These are phyloP conservation scores for Pristionchus mayeri DNA, from an alignment of 2,888 invertebrate genomes.

Conservation along the genomic window DNA sequence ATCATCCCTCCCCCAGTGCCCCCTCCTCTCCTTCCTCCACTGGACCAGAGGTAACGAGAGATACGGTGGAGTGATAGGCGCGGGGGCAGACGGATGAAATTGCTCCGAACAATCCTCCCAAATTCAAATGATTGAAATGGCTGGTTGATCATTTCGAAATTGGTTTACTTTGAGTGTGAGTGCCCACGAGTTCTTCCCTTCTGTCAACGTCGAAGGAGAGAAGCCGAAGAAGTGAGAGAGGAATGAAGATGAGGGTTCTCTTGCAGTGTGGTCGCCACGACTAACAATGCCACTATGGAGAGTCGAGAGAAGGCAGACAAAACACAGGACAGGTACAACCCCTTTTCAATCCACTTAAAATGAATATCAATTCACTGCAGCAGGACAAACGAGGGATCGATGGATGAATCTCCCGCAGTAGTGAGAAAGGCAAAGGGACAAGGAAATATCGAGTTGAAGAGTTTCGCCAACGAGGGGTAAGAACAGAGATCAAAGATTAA, in stretches of 20 bases:
- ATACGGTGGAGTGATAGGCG: neutral
- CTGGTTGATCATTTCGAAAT: neutral
- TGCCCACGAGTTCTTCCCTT: neutral
- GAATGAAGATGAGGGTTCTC: neutral
- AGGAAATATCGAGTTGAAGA: neutral
- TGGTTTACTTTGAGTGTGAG: neutral
- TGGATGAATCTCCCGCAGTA: neutral
- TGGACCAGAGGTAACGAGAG: no score
- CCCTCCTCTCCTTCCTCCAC: neutral
- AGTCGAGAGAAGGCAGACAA: neutral
- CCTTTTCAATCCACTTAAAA: neutral
- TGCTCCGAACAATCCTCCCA: neutral
- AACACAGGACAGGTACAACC: neutral
- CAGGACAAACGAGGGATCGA: neutral
- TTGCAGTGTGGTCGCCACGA: neutral
- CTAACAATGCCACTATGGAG: neutral
- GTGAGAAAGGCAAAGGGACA: neutral
- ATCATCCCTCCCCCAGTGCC: neutral
- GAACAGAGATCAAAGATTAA: constrained; percentile 1
- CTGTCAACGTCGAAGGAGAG: neutral
- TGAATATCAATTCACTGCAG: neutral
- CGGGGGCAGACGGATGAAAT: no score
- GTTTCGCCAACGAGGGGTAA: neutral
- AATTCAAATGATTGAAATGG: no score
- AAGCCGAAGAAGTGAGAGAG: neutral